Conservation (phyloP, 2,797 vertebrate species). For the Melanitta fusca region DNA sequence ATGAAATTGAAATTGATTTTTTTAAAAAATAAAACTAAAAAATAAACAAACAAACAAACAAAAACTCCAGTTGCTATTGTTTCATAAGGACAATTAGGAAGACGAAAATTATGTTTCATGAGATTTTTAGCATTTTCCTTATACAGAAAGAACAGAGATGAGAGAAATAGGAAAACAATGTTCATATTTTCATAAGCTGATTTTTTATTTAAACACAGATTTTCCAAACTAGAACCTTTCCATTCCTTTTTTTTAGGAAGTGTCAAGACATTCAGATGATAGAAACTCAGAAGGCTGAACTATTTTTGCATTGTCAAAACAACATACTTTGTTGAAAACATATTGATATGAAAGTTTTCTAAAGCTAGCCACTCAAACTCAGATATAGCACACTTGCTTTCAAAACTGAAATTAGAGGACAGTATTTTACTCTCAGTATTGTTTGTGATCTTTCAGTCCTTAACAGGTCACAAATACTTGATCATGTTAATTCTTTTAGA, state of each 20-base stretch:
- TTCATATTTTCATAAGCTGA: not conserved
- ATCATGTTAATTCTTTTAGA: not conserved
- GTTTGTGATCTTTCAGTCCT: not conserved
- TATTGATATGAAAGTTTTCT: not conserved
- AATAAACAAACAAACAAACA: too few relatives aligned
- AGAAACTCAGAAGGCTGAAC: not conserved
- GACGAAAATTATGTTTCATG: not conserved
- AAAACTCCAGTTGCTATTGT: not conserved
- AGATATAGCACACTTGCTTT: not conserved
- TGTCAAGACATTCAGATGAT: not conserved
- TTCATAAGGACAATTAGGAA: not conserved
- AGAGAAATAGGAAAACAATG: not conserved
- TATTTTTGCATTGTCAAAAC: not conserved
- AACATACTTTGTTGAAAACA: not conserved
- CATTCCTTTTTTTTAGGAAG: not conserved
- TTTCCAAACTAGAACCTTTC: not conserved
- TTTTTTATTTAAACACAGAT: not conserved
- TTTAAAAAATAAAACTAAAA: not conserved
- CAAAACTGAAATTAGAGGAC: not conserved
- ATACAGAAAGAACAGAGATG: fast-evolving
- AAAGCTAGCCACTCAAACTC: not conserved
- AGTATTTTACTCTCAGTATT: not conserved
- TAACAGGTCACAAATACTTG: not conserved
- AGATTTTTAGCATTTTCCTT: not conserved
- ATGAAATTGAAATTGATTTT: not conserved